These are phyloP conservation scores for Hoplodrina blanda DNA, from an alignment of 2,888 invertebrate genomes.

Conservation along the genomic window DNA sequence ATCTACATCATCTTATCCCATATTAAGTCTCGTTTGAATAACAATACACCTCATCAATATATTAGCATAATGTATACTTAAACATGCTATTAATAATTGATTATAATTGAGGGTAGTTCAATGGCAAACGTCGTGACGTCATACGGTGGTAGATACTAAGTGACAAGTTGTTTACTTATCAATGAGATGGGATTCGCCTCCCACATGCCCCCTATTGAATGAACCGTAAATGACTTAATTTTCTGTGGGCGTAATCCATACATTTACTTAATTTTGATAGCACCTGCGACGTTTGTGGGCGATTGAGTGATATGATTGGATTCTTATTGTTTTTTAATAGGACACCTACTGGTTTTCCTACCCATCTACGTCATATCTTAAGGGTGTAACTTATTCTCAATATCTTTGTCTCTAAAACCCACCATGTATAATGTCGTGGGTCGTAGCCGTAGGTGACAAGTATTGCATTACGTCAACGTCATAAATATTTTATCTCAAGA, in stretches of 20 bases:
- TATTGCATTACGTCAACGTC: too few relatives aligned
- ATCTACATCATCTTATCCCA: constrained; percentile 29
- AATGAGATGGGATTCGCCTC: constrained; percentile 18
- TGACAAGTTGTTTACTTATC: constrained; percentile 59
- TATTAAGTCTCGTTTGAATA: constrained; percentile 55
- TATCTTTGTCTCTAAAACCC: neutral
- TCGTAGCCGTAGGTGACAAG: too few relatives aligned
- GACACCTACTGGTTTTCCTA: neutral
- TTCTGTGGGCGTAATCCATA: constrained; percentile 28
- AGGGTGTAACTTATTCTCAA: neutral
- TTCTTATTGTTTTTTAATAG: neutral
- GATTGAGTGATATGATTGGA: neutral
- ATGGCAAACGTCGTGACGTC: constrained; percentile 52
- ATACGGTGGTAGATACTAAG: constrained; percentile 13
- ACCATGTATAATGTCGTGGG: neutral
- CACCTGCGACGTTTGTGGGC: constrained; percentile 22
- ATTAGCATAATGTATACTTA: constrained; percentile 57
- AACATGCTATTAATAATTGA: constrained; percentile 45
- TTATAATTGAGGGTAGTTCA: constrained; percentile 40
- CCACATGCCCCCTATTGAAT: constrained; percentile 35
- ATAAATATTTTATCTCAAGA: too few relatives aligned
- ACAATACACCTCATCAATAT: constrained; percentile 39
- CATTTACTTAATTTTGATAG: constrained; percentile 14
- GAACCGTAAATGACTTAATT: constrained; percentile 24
- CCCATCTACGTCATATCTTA: neutral